Percentiles rank a stretch among this genome's conserved stretches.
phyloP scores from a whole-genome alignment of 2,888 invertebrate species.

The Ryuthela nishihirai region DNA sequence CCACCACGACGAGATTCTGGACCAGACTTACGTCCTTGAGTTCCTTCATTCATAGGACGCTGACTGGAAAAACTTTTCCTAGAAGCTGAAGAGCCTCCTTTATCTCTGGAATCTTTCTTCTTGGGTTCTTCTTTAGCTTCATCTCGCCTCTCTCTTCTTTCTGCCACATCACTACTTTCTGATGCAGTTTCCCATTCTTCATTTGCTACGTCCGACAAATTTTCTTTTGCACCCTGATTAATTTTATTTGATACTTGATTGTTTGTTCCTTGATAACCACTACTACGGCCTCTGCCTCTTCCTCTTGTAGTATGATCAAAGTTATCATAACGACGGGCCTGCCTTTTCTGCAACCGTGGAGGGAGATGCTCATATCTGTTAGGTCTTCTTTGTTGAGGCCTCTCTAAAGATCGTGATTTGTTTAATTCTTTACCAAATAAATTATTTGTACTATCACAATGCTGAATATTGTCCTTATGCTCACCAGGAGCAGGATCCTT shows the following conservation, averaged over 20 bases:
- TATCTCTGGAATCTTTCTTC: constrained; percentile 44
- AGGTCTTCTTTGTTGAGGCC: constrained; percentile 31
- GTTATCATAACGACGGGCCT: constrained; percentile 17
- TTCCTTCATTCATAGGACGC: constrained; percentile 48
- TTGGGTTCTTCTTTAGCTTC: constrained; percentile 41
- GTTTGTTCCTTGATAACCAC: constrained; percentile 18
- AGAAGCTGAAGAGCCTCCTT: constrained; percentile 15
- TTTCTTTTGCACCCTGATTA: constrained; percentile 46
- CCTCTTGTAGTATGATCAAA: constrained; percentile 41
- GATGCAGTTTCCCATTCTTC: constrained; percentile 71
- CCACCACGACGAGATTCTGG: constrained; percentile 17
- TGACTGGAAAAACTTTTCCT: constrained; percentile 49
- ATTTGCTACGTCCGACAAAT: constrained; percentile 47
- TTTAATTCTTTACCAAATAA: constrained; percentile 17
- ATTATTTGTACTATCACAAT: constrained; percentile 15
- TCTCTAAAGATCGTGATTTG: constrained; percentile 31
- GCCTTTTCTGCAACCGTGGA: constrained; percentile 40
- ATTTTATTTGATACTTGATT: constrained; percentile 21
- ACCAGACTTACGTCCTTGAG: constrained; percentile 44
- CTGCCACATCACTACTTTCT: constrained; percentile 67
- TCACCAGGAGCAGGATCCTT: constrained; percentile 26
- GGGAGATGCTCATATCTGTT: constrained; percentile 33
- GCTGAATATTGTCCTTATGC: constrained; percentile 11
- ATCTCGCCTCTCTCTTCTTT: constrained; percentile 49
- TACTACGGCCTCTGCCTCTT: constrained; percentile 47